Evolutionary conservation across 2,888 invertebrate genomes (phyloP), one percentile per base, ranked within the genome.

Genomic region (Ennomos erosarius): DNA sequence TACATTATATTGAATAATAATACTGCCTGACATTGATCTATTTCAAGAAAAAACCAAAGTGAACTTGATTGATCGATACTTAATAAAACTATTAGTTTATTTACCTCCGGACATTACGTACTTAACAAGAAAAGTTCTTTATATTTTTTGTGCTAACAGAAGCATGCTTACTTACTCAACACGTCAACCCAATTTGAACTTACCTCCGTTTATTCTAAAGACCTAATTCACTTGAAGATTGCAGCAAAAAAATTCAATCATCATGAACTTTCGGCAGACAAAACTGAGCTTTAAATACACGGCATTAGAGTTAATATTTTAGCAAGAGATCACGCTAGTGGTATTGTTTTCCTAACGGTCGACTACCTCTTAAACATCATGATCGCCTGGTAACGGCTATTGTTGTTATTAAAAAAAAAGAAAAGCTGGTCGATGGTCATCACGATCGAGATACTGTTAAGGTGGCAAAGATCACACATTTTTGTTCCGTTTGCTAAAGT

Each of bases 311-410:
- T 37, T 50, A 36, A 42, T 13, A 33, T 26, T 54, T 5, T 12
- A 52, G 49, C 35, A 43, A 34, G 6, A 4, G 8, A 16, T 10
- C 12, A 35, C 48, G 26, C 4, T 40, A 37, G 36, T 40, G 10
- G 60, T 57, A 61, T 70, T 65, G 70, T 62, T 35, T 34, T 56
- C 34, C 67, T 75, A 74, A 75, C 88, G 88, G 88, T 88, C 86
- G 76, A 85, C 85, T 84, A 85, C 73, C 74, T 72, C 64, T 73
- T 44, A 33, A 70, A 73, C 72, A 78, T 80, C 81, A 81, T 84
- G 83, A 78, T 72, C 70, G 80, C 82, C 79, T 82, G 77, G 84
- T 87, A 85, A 80, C 79, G 79, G 80, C 69, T 71, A 65, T 66
- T 72, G 73, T 81, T 82, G 77, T 77, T 79, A 50, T 45, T 74